A percentile compares a stretch with the other conserved stretches of the same genome.
Evolutionary conservation across 2,888 invertebrate species (phyloP).

Genomic region (Lagria hirta): DNA sequence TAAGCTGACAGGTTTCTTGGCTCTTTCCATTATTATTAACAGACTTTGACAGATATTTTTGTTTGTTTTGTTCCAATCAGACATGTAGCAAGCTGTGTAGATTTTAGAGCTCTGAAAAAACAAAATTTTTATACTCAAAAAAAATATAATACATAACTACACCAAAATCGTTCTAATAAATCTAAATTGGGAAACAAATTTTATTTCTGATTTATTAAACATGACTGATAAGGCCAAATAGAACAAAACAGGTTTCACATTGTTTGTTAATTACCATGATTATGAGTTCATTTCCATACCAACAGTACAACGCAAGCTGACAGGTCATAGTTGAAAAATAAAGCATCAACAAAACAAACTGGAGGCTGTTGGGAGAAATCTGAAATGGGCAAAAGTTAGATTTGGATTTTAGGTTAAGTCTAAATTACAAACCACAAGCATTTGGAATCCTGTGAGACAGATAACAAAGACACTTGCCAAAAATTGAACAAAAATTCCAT

Average conservation of each 20-base stretch:
- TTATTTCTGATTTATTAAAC: too few relatives aligned
- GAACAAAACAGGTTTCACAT: too few relatives aligned
- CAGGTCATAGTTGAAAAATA: too few relatives aligned
- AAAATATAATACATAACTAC: too few relatives aligned
- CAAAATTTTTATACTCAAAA: too few relatives aligned
- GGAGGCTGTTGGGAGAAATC: too few relatives aligned
- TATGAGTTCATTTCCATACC: background rate
- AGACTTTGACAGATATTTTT: background rate
- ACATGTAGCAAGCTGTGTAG: slow-evolving; percentile 1
- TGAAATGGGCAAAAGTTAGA: slow-evolving; percentile 1
- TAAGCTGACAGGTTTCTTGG: background rate
- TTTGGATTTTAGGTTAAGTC: background rate
- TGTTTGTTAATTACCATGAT: background rate
- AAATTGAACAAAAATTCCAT: slow-evolving; percentile 19
- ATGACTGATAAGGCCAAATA: too few relatives aligned
- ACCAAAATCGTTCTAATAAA: too few relatives aligned
- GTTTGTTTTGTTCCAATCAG: slow-evolving; percentile 1
- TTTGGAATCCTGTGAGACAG: slow-evolving; percentile 21
- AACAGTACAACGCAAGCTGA: too few relatives aligned
- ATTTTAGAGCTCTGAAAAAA: slow-evolving; percentile 4
- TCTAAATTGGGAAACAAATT: too few relatives aligned
- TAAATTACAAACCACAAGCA: slow-evolving; percentile 14
- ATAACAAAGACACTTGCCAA: slow-evolving; percentile 12
- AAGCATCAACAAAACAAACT: too few relatives aligned
- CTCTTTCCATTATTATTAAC: slow-evolving; percentile 2